phyloP scores from a whole-genome alignment of 2,888 invertebrate species.

The Sphaeridia pumilis region DNA sequence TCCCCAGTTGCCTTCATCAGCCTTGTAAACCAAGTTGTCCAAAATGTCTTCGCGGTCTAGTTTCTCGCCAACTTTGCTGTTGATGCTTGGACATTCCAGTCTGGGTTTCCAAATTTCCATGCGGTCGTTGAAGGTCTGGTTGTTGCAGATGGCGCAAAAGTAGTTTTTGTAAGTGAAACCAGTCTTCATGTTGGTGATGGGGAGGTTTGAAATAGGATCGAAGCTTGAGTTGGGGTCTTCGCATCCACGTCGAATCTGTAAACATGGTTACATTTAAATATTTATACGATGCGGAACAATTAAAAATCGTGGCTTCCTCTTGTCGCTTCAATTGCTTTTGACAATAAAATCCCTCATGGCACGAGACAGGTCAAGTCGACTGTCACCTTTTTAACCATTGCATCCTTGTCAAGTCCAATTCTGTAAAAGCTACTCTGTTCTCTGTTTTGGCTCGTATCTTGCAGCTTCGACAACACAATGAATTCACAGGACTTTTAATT shows the following conservation, averaged over 20 bases:
- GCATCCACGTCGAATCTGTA: slow-evolving; percentile 31
- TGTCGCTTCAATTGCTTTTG: no score
- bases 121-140: slow-evolving; percentile 37
- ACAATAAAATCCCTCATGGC: no score
- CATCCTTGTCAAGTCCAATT: no score
- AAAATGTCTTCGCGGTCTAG: slow-evolving; percentile 25
- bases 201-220: slow-evolving; percentile 39
- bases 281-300: no score
- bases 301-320: no score
- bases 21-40: slow-evolving; percentile 34
- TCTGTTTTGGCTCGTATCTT: no score
- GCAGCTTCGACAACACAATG: no score
- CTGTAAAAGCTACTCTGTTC: no score
- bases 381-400: no score
- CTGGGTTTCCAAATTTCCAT: slow-evolving; percentile 41
- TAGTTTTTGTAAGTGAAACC: slow-evolving; percentile 39
- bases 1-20: slow-evolving; percentile 38
- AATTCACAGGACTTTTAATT: no score
- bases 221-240: slow-evolving; percentile 24
- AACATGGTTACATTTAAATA: slow-evolving; percentile 21
- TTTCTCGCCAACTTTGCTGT: slow-evolving; percentile 28
- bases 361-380: no score
- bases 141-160: slow-evolving; percentile 25
- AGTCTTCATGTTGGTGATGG: slow-evolving; percentile 38
- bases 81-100: slow-evolving; percentile 40